A percentile compares a stretch with the other conserved stretches of the same genome.
phyloP scores from a whole-genome alignment of 2,888 invertebrate species.

The Shargacucullia verbasci region DNA sequence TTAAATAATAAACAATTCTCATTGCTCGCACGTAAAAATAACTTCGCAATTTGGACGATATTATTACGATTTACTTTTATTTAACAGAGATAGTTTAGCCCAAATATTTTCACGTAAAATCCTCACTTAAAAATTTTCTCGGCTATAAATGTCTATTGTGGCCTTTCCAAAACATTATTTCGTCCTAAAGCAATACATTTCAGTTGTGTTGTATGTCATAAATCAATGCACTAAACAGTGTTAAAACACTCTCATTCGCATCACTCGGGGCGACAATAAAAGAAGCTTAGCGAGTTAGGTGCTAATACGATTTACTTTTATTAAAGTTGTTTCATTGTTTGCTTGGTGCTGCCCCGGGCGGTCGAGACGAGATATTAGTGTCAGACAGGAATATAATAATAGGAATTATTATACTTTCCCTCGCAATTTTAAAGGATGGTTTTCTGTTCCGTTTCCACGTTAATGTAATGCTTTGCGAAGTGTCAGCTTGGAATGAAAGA shows the following conservation, averaged over 20 bases:
- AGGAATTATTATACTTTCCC: slow-evolving; percentile 57
- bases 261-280: slow-evolving; percentile 63
- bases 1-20: no score
- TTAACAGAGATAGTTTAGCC: no score
- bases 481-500: slow-evolving; percentile 10
- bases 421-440: slow-evolving; percentile 48
- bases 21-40: no score
- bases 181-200: no score
- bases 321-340: slow-evolving; percentile 77
- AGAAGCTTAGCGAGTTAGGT: slow-evolving; percentile 74
- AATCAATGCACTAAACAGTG: slow-evolving; percentile 5
- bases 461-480: slow-evolving; percentile 22
- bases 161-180: no score
- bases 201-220: no score
- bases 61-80: no score
- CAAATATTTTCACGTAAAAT: no score
- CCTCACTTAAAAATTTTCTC: no score
- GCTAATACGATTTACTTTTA: slow-evolving; percentile 80
- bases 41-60: no score
- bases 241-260: slow-evolving; percentile 32
- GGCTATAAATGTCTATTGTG: no score
- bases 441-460: slow-evolving; percentile 20
- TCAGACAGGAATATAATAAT: slow-evolving; percentile 62
- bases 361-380: slow-evolving; percentile 66
- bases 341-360: slow-evolving; percentile 61